Base-by-base conservation (phyloP, 1,140 invertebrate genomes). In the Philopotamus ludificatus region DNA sequence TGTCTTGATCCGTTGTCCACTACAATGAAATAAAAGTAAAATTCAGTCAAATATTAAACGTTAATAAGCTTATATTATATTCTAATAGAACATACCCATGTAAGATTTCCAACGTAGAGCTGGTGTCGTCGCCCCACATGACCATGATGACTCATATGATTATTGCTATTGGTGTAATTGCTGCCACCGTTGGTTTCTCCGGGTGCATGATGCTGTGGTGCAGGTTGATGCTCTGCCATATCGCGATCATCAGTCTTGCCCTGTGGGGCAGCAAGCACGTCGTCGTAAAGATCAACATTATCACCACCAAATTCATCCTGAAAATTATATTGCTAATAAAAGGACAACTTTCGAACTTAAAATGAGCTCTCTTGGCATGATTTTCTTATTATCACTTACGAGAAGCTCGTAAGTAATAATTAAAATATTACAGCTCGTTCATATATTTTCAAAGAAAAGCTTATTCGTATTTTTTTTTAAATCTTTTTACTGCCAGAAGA, bases 1-100 rank as follows among this genome's bases (percentile, higher is more conserved):
- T 90, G 76, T 98, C 95, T 81, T 95, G 89, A 81, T 99, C 96
- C 59, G 95, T 98, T 41, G 96, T 98, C 96, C 96, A 99, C 94
- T 96, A 78, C 55, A 80, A 81, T 26, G 70, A 53, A 42, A 72
- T 66, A 79, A 78, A 76, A 74, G 71, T 72, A 39, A 68, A 71
- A 55, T 22, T 54, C 16, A 51, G 57, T 49, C 28, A 50, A 26
- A 21, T 15, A 45, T 47, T 47, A 7, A 15, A 7, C 7, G 15
- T 20, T 47, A 47, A 47, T 34, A 7, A 7, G 28, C 4, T 7
- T 7, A 7, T 34, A 34, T 7, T 34, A 34, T 12, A 34, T 34
- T 4, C 4, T 7, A 4, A 34, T 7, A 12, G 4, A 77, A 79
- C 81, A 79, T 80, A 90, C 89, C 90, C 90, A 92, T 72, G 89